Conservation (phyloP, 1,140 invertebrate species). For the Aricia agestis region DNA sequence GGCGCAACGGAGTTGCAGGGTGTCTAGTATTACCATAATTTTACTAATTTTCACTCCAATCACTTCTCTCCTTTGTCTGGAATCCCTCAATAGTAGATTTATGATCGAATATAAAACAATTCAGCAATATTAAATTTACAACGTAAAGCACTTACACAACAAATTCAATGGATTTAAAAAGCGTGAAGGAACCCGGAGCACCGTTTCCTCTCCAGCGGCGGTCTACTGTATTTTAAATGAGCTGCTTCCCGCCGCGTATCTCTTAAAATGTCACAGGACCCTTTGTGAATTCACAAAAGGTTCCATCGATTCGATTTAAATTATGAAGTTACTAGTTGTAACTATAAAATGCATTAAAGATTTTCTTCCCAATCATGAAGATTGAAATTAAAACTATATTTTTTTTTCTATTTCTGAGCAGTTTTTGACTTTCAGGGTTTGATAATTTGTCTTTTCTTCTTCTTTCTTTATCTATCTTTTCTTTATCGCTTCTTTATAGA, state of each 20-base stretch:
- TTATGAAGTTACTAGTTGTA: background rate
- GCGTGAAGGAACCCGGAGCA: constrained; percentile 30
- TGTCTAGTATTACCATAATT: background rate
- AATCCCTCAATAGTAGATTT: background rate
- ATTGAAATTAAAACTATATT: too few relatives aligned
- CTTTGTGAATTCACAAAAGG: constrained; percentile 14
- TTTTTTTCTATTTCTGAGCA: too few relatives aligned
- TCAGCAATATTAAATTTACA: constrained; percentile 8
- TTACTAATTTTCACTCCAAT: background rate
- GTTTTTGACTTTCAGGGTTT: too few relatives aligned
- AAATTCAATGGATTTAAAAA: constrained; percentile 34
- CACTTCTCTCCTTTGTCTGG: background rate
- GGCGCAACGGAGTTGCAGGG: too few relatives aligned
- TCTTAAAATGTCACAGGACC: constrained; percentile 39
- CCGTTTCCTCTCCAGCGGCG: constrained; percentile 34
- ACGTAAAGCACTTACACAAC: constrained; percentile 11
- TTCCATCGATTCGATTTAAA: constrained; percentile 11
- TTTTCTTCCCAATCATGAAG: too few relatives aligned
- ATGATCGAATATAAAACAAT: background rate
- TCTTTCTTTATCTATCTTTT: too few relatives aligned
- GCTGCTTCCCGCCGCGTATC: constrained; percentile 40
- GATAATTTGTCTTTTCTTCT: too few relatives aligned
- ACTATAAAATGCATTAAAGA: too few relatives aligned
- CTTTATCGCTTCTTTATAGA: too few relatives aligned
- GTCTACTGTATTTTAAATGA: constrained; percentile 48